Evolutionary conservation across 2,888 invertebrate genomes (phyloP), one percentile per base, ranked within the genome.

Genomic region (Orthosia gracilis): DNA sequence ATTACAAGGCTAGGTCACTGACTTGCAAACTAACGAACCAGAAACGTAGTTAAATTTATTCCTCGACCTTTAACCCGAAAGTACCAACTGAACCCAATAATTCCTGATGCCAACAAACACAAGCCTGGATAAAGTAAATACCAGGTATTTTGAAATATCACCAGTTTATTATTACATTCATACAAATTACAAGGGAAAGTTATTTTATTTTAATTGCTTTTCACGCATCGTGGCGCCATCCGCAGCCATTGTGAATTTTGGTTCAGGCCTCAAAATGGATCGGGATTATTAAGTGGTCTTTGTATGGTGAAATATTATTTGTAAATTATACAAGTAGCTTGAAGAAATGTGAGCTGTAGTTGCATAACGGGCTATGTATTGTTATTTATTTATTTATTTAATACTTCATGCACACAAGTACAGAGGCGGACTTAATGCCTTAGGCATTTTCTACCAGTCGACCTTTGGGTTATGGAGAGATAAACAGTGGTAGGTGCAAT

Each of bases 151-250:
- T 85, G 73, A 77, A 73, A 71, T 66, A 81, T 76, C 69, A 67
- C 73, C 68, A 69, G 54, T 55, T 59, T 31, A 31, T 31, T 31
- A 31, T 31, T 31, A 74, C 78, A 82, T 74, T 78, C 58, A 59
- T 76, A 76, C 76, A 63, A 71, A 85, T 87, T 75, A 78, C 64
- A 45, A 40, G 31, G 45, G 61, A 59, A 77, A 76, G 78, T 82
- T 78, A 78, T 88, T 80, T 76, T 81, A 78, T 87, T 87, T 85
- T 86, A 87, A 88, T 88, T 88, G 85, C 26, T 31, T 31, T 83
- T 82, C 79, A 86, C 87, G 26, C 78, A 69, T 77, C 76, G 55
- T n/a, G 18, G 61, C n/a, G n/a, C n/a, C n/a, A n/a, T n/a, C n/a
- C n/a, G n/a, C n/a, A n/a, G n/a, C 73, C 79, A 77, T 87, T 86